Evolutionary conservation across 2,113 vertebrate species (phyloP).

Genomic region (Lamprotornis superbus): DNA sequence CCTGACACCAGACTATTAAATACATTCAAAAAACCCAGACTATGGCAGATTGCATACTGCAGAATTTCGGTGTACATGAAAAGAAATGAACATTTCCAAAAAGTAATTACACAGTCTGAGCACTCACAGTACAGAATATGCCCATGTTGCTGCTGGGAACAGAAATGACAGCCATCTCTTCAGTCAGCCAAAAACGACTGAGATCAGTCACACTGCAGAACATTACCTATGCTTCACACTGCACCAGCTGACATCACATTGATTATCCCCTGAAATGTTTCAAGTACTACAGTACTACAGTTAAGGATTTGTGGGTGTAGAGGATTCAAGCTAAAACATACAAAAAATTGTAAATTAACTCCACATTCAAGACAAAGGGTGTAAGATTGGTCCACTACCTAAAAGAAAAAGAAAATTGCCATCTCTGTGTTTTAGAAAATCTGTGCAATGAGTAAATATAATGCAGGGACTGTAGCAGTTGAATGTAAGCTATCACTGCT

Average conservation of each 20-base stretch:
- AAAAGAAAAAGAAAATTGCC: background rate
- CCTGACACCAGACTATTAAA: background rate
- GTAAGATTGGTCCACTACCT: background rate
- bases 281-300: background rate
- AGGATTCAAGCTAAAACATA: background rate
- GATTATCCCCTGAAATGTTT: background rate
- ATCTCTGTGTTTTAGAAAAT: background rate
- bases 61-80: background rate
- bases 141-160: background rate
- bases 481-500: background rate
- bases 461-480: background rate
- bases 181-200: background rate
- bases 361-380: background rate
- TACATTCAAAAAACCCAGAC: background rate
- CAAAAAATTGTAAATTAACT: background rate
- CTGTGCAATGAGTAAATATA: background rate
- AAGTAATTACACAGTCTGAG: background rate
- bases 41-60: background rate
- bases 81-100: background rate
- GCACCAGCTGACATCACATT: background rate
- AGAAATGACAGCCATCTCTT: conserved; percentile 43
- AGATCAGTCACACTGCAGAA: background rate
- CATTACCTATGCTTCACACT: background rate
- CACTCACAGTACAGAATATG: background rate
- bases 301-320: background rate